Evolutionary conservation across 1,140 invertebrate species (phyloP), one percentile per base, ranked within the genome.

Genomic region (Goniozus legneri): DNA sequence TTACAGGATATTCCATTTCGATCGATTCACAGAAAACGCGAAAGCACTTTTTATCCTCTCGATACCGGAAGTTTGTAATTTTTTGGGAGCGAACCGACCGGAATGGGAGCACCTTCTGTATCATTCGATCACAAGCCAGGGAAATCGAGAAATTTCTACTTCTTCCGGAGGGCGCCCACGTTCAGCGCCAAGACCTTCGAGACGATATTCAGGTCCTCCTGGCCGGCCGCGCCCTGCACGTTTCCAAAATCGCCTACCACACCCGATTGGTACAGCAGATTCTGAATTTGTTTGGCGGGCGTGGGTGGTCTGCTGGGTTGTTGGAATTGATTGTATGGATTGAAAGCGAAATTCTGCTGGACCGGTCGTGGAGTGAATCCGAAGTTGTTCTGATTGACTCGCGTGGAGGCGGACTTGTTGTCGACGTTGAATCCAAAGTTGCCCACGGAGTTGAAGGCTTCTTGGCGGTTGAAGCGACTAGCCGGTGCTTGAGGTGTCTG

Each of bases 141-240:
- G n/a, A 12, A 27, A 27, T 27, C 7, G 33, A 8, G 33, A 8
- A 13, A 35, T n/a, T 15, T 35, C 14, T 7, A 35, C 15, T 37
- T 20, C 36, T 7, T 21, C 36, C 4, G 15, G 6, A 33, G 13
- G 0, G 73, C 64, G 27, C 84, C 84, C 54, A 88, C 86, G 66
- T 88, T 87, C 24, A 88, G 71, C 14, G 86, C 84, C 45, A 90
- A 70, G 31, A 90, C 84, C 73, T 89, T 89, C 13, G 85, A 86
- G 13, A 90, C 85, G 50, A 90, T 86, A 64, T 87, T 88, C 19
- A 89, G 75, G 60, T 89, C 87, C 71, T 86, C 84, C 49, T 82
- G 80, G 30, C 77, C 77, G 54, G 77, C 68, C 0, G 59, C 60
- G 0, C 69, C 67, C 7, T 62, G 71, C 0, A 56, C 56, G 3